phyloP scores from a whole-genome alignment of 2,113 vertebrate species.

The Ahaetulla prasina region DNA sequence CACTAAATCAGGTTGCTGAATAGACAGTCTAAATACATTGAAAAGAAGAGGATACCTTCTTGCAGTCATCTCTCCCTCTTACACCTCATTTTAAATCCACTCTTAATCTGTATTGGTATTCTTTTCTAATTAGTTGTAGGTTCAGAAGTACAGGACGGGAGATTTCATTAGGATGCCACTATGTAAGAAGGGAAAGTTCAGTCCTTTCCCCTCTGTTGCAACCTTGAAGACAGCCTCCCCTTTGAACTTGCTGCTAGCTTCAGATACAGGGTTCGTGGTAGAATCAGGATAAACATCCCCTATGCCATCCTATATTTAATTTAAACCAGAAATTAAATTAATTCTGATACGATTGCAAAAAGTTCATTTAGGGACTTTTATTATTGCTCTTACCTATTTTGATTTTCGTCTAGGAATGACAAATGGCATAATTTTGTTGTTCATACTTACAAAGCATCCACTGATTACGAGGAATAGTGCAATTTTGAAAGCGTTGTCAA shows the following conservation, averaged over 20 bases:
- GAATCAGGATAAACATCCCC: neutral
- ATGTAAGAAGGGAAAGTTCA: neutral
- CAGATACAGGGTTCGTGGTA: neutral
- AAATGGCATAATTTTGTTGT: neutral
- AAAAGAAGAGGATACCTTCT: neutral
- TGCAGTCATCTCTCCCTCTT: neutral
- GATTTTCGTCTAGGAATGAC: neutral
- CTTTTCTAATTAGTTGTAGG: neutral
- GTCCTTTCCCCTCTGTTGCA: neutral
- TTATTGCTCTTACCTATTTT: neutral
- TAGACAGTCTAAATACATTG: neutral
- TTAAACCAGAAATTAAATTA: neutral
- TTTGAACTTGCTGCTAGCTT: neutral
- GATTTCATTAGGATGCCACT: neutral
- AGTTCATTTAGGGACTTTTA: neutral
- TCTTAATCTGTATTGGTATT: neutral
- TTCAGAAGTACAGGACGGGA: neutral
- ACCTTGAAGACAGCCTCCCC: neutral
- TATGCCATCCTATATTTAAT: neutral
- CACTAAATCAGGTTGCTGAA: neutral
- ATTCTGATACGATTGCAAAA: neutral
- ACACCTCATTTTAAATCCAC: neutral
- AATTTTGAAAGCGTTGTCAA: neutral
- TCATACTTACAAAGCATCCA: neutral
- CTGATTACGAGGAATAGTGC: neutral